Evolutionary conservation across 2,888 invertebrate genomes (phyloP).

Genomic region (Listrodromus nycthemerus): DNA sequence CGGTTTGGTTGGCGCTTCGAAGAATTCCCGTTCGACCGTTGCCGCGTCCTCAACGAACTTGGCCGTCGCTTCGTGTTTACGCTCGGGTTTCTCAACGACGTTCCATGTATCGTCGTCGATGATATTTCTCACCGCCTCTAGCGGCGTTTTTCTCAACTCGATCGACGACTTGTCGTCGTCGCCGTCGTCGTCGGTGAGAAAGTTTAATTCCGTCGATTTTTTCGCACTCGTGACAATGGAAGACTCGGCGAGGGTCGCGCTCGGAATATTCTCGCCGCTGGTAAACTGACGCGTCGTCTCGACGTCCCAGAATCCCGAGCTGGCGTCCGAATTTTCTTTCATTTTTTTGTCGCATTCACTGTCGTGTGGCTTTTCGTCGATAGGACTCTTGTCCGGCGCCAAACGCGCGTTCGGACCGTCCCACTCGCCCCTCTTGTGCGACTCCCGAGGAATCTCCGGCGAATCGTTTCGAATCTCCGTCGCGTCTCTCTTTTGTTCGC

Average conservation of each 20-base stretch:
- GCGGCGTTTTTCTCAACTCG: slow-evolving; percentile 13
- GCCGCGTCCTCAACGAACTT: slow-evolving; percentile 38
- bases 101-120: slow-evolving; percentile 72
- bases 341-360: not conserved
- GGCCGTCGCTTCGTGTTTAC: slow-evolving; percentile 10
- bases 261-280: slow-evolving; percentile 14
- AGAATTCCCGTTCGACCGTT: slow-evolving; percentile 33
- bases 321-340: not conserved
- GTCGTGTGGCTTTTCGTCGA: slow-evolving; percentile 11
- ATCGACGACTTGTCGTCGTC: slow-evolving; percentile 68
- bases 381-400: slow-evolving; percentile 26
- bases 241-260: slow-evolving; percentile 63
- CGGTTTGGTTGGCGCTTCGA: slow-evolving; percentile 78
- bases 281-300: slow-evolving; percentile 27
- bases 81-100: slow-evolving; percentile 69
- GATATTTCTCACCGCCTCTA: slow-evolving; percentile 35
- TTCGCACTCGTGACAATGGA: slow-evolving; percentile 75
- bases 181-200: slow-evolving; percentile 72
- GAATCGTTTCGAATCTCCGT: not conserved
- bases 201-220: slow-evolving; percentile 74
- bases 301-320: slow-evolving; percentile 31
- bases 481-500: too few species aligned
- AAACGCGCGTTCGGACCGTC: slow-evolving; percentile 18
- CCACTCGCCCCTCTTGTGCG: slow-evolving; percentile 12
- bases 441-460: not conserved